A percentile compares a stretch with the other conserved stretches of the same genome.
Evolutionary conservation across 2,888 invertebrate genomes (phyloP).

Genomic region (Podotricha telesiphe): DNA sequence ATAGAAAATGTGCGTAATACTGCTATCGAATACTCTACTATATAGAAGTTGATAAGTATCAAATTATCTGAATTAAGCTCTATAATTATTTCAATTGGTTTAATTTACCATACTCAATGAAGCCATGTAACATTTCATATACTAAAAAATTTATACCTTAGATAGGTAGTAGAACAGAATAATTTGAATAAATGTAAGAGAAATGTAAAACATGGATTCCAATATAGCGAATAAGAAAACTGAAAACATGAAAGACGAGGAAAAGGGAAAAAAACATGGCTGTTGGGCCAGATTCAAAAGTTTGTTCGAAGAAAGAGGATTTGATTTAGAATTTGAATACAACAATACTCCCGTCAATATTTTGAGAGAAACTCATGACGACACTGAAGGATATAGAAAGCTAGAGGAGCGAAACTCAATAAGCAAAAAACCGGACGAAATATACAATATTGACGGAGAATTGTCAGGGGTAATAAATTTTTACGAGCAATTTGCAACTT

Average conservation of each 20-base stretch:
- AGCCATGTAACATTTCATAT: constrained; percentile 1
- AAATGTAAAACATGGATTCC: constrained; percentile 40
- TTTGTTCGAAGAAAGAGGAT: constrained; percentile 74
- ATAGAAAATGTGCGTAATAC: not conserved
- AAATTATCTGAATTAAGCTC: constrained; percentile 26
- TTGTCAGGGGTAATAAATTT: constrained; percentile 65
- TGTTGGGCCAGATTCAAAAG: constrained; percentile 75
- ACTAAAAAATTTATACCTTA: not conserved
- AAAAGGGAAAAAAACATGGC: constrained; percentile 50
- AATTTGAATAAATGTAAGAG: constrained; percentile 11
- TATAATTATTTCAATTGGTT: constrained; percentile 29
- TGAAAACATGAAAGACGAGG: constrained; percentile 40
- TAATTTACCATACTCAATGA: constrained; percentile 28
- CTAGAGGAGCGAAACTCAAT: constrained; percentile 55
- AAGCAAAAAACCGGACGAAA: constrained; percentile 46
- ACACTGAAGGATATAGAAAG: constrained; percentile 59
- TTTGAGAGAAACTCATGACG: constrained; percentile 54
- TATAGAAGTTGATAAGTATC: constrained; percentile 23
- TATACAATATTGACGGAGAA: constrained; percentile 58
- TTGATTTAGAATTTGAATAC: constrained; percentile 75
- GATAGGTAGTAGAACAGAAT: not conserved
- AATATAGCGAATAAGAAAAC: constrained; percentile 36
- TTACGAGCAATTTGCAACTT: constrained; percentile 75
- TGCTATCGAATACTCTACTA: not conserved
- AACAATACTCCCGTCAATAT: constrained; percentile 50